Conservation (phyloP, 2,888 invertebrate species). For the Molorchus minor region DNA sequence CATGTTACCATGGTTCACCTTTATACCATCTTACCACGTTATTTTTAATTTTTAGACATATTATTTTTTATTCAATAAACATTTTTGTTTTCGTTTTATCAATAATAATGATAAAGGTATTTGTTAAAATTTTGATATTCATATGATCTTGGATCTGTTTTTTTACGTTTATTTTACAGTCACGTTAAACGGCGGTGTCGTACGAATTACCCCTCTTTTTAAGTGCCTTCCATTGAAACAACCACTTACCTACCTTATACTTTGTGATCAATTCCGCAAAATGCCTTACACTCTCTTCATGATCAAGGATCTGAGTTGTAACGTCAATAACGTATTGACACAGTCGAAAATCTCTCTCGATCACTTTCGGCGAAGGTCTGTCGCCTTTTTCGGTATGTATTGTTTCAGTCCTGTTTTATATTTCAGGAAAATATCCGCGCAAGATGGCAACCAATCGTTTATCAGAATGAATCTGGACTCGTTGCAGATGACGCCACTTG, state of each 20-base stretch:
- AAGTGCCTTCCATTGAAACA: background rate
- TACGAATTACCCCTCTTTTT: too few species aligned
- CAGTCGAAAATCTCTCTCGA: conserved; percentile 75
- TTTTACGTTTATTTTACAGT: too few species aligned
- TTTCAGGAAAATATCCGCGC: conserved; percentile 83
- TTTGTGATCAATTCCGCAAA: conserved; percentile 70
- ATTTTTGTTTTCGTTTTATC: too few species aligned
- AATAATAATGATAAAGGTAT: too few species aligned
- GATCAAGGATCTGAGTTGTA: conserved; percentile 77
- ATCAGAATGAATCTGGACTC: conserved; percentile 68
- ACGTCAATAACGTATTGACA: conserved; percentile 82
- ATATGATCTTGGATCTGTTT: too few species aligned
- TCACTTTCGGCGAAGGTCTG: conserved; percentile 66
- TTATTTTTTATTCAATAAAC: too few species aligned
- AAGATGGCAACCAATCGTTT: conserved; percentile 83
- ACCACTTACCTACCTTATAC: conserved; percentile 65
- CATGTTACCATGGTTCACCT: too few species aligned
- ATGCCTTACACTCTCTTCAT: conserved; percentile 74
- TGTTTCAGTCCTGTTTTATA: conserved; percentile 78
- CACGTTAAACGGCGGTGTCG: too few species aligned
- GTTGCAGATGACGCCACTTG: conserved; percentile 69
- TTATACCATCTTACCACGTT: too few species aligned
- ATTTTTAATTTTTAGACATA: too few species aligned
- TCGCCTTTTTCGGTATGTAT: conserved; percentile 70
- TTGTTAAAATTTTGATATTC: too few species aligned